Base-by-base conservation (phyloP, 64 coral and sea anemone genomes). In the Montipora efflorescens region DNA sequence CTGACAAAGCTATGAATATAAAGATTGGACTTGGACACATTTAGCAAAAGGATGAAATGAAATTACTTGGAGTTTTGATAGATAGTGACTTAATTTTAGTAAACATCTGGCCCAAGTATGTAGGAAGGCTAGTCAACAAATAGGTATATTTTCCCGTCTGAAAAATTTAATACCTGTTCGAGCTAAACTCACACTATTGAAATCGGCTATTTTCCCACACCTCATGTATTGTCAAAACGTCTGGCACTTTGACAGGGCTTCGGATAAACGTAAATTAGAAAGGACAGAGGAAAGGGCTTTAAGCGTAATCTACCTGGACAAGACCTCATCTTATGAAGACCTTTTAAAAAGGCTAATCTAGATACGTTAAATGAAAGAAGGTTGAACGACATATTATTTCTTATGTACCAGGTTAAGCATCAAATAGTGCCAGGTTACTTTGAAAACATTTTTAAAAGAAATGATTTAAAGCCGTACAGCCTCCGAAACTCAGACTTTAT, bases 51-150 rank as follows among this genome's bases (percentile, higher is more conserved):
- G 61, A 64, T 64, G 61, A 12, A 64, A 64, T 64, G 61, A 64
- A 64, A 64, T 64, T 64, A 64, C 14, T 64, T 64, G 61, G 61
- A 74, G 71, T 74, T 23, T 74, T 74, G 71, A 74, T 74, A 74
- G 71, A 74, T n/a, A 74, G 71, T 74, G 71, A 21, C 4, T 74
- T 74, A 74, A 74, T 74, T 81, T 81, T 51, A 59, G 47, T 3
- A 0, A 43, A 64, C 61, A 64, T 64, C 9, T 64, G 5, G 61
- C 61, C 14, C 61, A 64, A 64, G 61, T 64, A 64, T 64, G 61
- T 64, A 64, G 61, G 11, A 64, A 64, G 14, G 61, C 61, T 64
- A 64, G 61, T 64, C 61, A 64, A 64, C 61, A 64, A 64, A 19
- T 64, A 64, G 61, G 61, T 12, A 12, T 64, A 64, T 12, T 64